These are phyloP conservation scores for Orcinus orca DNA, from an alignment of 2,113 vertebrate species.

Conservation along the genomic window DNA sequence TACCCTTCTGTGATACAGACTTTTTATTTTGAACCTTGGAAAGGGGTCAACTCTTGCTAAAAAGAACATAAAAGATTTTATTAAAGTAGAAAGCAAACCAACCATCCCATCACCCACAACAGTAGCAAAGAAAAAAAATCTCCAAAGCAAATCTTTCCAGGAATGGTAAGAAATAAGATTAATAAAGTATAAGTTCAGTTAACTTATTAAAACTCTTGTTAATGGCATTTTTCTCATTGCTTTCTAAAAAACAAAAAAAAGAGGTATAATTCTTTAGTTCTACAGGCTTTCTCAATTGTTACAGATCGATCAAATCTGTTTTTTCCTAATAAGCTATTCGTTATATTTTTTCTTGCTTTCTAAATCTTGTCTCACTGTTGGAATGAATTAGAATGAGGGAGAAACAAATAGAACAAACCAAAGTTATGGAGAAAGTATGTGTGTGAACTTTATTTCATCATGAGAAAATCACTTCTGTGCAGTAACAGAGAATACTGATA, in stretches of 20 bases:
- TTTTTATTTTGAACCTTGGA: neutral
- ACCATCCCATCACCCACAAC: neutral
- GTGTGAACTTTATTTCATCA: slow-evolving; percentile 80
- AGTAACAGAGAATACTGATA: slow-evolving; percentile 70
- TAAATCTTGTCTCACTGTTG: slow-evolving; percentile 54
- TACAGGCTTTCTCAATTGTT: slow-evolving; percentile 9
- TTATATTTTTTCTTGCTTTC: slow-evolving; percentile 38
- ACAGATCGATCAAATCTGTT: neutral
- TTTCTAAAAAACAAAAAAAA: neutral
- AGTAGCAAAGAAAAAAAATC: neutral
- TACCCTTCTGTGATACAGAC: neutral
- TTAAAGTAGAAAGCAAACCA: slow-evolving; percentile 35
- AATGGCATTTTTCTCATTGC: slow-evolving; percentile 16
- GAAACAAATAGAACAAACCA: slow-evolving; percentile 77
- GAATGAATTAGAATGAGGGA: slow-evolving; percentile 59
- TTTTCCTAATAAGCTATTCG: neutral
- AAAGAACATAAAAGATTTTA: neutral
- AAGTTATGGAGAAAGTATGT: slow-evolving; percentile 75
- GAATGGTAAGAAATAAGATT: slow-evolving; percentile 27
- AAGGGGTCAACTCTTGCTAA: slow-evolving; percentile 30
- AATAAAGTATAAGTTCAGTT: slow-evolving; percentile 20
- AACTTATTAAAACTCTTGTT: neutral
- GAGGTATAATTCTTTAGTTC: neutral
- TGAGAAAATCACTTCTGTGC: slow-evolving; percentile 75
- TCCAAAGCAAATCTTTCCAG: slow-evolving; percentile 26